Evolutionary conservation across 1,140 invertebrate species (phyloP).

Genomic region (Aradophagus sp.): DNA sequence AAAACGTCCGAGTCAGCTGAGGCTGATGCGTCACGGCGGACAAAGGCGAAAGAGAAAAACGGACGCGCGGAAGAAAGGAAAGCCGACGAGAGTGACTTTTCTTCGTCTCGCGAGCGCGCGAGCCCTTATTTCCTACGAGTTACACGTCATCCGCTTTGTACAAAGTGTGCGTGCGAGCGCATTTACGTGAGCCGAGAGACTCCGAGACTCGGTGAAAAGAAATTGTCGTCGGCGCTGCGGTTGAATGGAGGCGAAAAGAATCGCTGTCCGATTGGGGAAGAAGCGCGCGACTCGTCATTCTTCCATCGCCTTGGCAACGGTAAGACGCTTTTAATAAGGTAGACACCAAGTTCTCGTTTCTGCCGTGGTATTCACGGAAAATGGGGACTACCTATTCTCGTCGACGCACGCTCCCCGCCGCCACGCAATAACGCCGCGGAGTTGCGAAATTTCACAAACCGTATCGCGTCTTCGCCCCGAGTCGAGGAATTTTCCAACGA

Average conservation of each 20-base stretch:
- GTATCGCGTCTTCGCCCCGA: too few species aligned
- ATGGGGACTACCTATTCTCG: conserved; percentile 56
- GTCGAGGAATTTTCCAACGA: conserved; percentile 39
- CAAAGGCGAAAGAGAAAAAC: conserved; percentile 40
- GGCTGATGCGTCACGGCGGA: conserved; percentile 6
- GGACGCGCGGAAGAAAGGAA: conserved; percentile 39
- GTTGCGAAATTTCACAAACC: conserved; percentile 48
- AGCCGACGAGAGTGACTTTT: conserved; percentile 48
- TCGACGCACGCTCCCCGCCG: conserved; percentile 40
- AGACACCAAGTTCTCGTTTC: conserved; percentile 57
- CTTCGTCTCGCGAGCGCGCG: conserved; percentile 36
- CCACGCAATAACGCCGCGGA: conserved; percentile 41
- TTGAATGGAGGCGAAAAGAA: conserved; percentile 54
- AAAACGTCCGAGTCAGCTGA: conserved; percentile 37
- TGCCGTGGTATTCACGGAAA: conserved; percentile 59
- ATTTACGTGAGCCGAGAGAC: conserved; percentile 11
- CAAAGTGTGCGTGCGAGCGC: conserved; percentile 1
- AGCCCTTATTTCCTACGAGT: conserved; percentile 52
- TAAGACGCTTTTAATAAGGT: conserved; percentile 66
- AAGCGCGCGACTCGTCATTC: conserved; percentile 52
- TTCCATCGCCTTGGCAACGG: conserved; percentile 64
- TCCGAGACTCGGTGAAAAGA: conserved; percentile 49
- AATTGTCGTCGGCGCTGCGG: conserved; percentile 53
- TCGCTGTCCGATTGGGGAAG: conserved; percentile 55
- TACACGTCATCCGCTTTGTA: conserved; percentile 58